Evolutionary conservation across 2,888 invertebrate genomes (phyloP), one percentile per base, ranked within the genome.

Genomic region (Platycheirus albimanus): DNA sequence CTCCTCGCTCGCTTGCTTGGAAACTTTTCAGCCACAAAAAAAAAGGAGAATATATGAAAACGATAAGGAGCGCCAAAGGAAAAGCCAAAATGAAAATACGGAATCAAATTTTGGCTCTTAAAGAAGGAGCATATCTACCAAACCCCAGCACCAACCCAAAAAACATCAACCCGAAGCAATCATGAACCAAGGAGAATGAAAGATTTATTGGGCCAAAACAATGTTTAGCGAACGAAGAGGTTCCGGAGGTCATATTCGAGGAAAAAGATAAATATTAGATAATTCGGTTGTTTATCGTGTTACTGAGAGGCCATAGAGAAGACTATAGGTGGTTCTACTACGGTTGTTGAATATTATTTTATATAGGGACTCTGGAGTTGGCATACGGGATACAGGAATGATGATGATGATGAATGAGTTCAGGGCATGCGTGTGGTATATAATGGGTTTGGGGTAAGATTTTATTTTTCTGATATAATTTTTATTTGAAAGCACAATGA

Each of bases 191-290:
- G 56, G 36, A 61, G 61, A 38, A 63, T 38, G 41, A 52, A 78
- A 78, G 83, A 83, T 83, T 83, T 83, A 83, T 83, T 83, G 72
- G 72, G 67, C 69, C 78, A 69, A 56, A 61, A 67, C 69, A 52
- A 56, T 72, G 83, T 76, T 80, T 76, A 76, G 80, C 58, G 56
- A 66, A 56, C 52, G 20, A 64, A 49, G 63, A 52, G 78, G 78
- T 74, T 78, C 78, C 67, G 56, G 51, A 78, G 83, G 83, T 83
- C 83, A 78, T 74, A 78, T 74, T 78, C 69, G 69, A 74, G 51
- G 69, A 69, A 83, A 61, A 78, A 83, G 83, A 83, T 83, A 83
- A 83, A 83, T 83, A 83, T 83, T 83, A 83, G 83, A 83, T 78
- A 78, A 83, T 72, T 78, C 78, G 67, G 67, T 83, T 83, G 81